Base-by-base conservation (phyloP, 2,113 vertebrate species). In the Chionomys nivalis region DNA sequence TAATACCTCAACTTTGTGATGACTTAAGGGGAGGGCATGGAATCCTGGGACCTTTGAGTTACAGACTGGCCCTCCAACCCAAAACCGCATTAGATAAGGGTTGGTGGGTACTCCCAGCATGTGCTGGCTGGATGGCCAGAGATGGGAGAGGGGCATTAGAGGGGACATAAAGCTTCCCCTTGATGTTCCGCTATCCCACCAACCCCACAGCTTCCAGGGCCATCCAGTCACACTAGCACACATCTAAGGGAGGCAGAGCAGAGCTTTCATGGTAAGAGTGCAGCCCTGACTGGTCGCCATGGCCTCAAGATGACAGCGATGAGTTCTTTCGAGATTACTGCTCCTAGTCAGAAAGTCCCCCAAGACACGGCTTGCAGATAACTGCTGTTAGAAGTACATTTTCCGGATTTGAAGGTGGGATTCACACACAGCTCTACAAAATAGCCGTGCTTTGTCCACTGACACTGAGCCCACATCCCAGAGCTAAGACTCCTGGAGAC, bases 1-100 rank as follows among this genome's bases (percentile, higher is more conserved):
- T 0, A 19, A 52, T 0, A 1, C 26, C 21, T 7, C 33, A 65
- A 68, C 6, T 3, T 28, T 31, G 26, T n/a, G 1, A 19, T n/a
- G 26, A 66, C 75, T 86, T 9, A 58, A 77, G 21, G 28, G 13
- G 24, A 10, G 14, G 13, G 7, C 4, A 5, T 16, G 70, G 39
- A 87, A 44, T 31, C 33, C 13, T 17, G 81, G 5, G 13, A 13
- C n/a, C 39, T 81, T 31, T 63, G 52, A 47, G 76, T n/a, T 52
- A 10, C 5, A 83, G 63, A 24, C 10, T 7, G 5, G 24, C 49
- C n/a, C 47, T 52, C 76, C 70, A 58, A 76, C 39, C 0, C 3
- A 23, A 66, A 55, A 28, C 36, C 42, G 0, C 26, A 7, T 49
- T 42, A 70, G 31, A 44, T 36, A 39, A 4, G 63, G 17, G 28